Base-by-base conservation (phyloP, 2,113 vertebrate species). In the Sceloporus tristichus region DNA sequence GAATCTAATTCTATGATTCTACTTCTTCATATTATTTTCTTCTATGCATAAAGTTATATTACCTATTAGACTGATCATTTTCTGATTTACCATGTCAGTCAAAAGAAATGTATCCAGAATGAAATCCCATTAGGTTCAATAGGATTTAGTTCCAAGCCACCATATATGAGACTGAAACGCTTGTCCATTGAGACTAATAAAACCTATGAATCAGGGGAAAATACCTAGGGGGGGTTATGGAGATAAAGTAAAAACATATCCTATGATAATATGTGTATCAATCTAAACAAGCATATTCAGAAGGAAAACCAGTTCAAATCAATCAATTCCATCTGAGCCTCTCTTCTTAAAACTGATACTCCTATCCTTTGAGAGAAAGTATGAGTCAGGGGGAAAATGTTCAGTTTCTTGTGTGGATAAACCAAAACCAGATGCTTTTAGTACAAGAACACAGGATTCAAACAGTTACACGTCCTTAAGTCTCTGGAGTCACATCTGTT, bases 401-500 rank as follows among this genome's bases (percentile, higher is more conserved):
- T 90, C 62, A 23, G 82, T 93, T 87, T 90, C 68, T 79, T 65
- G 27, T 78, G 90, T 90, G 21, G 27, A 91, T 91, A 90, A 93
- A 93, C 85, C 73, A 91, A 95, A 94, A 34, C 81, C 95, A 94
- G 95, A 92, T 93, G 94, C 87, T 94, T 34, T 81, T 85, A 82
- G 90, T 27, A 68, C 82, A 71, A 88, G 80, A 90, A 86, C 75
- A 71, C 73, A 92, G 79, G 62, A 84, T 70, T 84, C 90, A 91
- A 89, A 16, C 89, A 86, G 84, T 91, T 82, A 88, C 88, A 88
- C 23, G 70, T 0, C 4, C 85, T 14, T 88, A 0, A 0, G 70
- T 91, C 91, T 92, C 92, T 88, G 85, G 90, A 3, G 76, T 80
- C 85, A 93, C 91, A 86, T 71, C 73, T 87, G 82, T 65, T 16